A percentile compares a stretch with the other conserved stretches of the same genome.
These are phyloP conservation scores for Drosophila subquinaria DNA, from an alignment of 2,888 invertebrate genomes.

Conservation along the genomic window DNA sequence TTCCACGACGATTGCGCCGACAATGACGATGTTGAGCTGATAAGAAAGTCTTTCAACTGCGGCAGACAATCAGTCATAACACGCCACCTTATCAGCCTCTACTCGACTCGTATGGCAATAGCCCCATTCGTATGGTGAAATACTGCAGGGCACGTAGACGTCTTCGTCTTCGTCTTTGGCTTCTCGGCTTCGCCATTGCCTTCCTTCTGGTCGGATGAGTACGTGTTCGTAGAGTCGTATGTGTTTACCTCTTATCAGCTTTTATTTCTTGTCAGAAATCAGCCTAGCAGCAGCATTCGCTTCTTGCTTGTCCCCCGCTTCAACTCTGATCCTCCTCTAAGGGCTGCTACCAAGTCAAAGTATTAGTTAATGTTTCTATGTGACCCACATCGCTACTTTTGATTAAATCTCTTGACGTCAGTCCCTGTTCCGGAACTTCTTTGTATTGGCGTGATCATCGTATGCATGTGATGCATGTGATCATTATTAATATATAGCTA, in stretches of 20 bases:
- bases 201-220: slow-evolving; percentile 32
- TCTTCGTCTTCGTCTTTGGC: slow-evolving; percentile 5
- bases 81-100: slow-evolving; percentile 44
- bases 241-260: slow-evolving; percentile 50
- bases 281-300: slow-evolving; percentile 35
- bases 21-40: slow-evolving; percentile 38
- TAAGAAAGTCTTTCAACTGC: slow-evolving; percentile 47
- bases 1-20: background rate
- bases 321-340: slow-evolving; percentile 5
- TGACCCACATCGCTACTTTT: slow-evolving; percentile 70
- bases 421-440: slow-evolving; percentile 59
- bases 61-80: slow-evolving; percentile 75
- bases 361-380: slow-evolving; percentile 41
- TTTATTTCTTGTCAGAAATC: slow-evolving; percentile 21
- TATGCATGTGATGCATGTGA: slow-evolving; percentile 55
- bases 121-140: slow-evolving; percentile 60
- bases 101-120: slow-evolving; percentile 13
- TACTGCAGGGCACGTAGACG: slow-evolving; percentile 72
- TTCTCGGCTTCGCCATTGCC: slow-evolving; percentile 1
- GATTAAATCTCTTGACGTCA: slow-evolving; percentile 74
- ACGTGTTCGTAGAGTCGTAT: slow-evolving; percentile 41
- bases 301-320: background rate
- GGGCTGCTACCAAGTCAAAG: slow-evolving; percentile 21
- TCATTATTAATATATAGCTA: background rate
- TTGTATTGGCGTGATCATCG: slow-evolving; percentile 44